These are phyloP conservation scores for Petroica traversi DNA, from an alignment of 2,113 vertebrate genomes.

Conservation along the genomic window DNA sequence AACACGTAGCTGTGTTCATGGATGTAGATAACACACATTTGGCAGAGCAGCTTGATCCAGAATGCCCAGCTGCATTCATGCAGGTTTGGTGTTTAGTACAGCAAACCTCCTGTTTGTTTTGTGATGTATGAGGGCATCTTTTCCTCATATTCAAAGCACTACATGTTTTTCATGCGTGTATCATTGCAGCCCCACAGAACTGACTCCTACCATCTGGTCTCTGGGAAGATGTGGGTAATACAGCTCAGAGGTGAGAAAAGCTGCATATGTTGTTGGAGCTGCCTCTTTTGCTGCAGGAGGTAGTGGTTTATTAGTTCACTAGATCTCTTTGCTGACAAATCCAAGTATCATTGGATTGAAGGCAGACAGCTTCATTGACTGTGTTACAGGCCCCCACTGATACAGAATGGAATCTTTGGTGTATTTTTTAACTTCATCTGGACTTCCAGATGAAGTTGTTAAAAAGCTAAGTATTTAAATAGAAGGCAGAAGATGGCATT, in stretches of 20 bases:
- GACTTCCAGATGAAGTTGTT: background rate
- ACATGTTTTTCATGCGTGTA: background rate
- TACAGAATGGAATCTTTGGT: background rate
- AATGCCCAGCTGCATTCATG: background rate
- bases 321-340: background rate
- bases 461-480: background rate
- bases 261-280: conserved; percentile 25
- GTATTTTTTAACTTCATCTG: background rate
- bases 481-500: background rate
- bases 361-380: background rate
- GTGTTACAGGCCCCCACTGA: background rate
- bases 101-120: background rate
- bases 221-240: background rate
- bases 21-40: background rate
- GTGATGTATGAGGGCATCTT: background rate
- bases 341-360: background rate
- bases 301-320: background rate
- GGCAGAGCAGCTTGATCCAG: background rate
- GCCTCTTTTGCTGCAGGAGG: conserved; percentile 1
- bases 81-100: background rate
- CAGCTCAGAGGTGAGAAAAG: conserved; percentile 11
- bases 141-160: background rate
- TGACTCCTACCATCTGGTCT: conserved; percentile 34
- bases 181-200: background rate
- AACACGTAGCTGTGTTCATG: background rate